Conservation (phyloP, 2,888 invertebrate species). For the Caenorhabditis japonica region DNA sequence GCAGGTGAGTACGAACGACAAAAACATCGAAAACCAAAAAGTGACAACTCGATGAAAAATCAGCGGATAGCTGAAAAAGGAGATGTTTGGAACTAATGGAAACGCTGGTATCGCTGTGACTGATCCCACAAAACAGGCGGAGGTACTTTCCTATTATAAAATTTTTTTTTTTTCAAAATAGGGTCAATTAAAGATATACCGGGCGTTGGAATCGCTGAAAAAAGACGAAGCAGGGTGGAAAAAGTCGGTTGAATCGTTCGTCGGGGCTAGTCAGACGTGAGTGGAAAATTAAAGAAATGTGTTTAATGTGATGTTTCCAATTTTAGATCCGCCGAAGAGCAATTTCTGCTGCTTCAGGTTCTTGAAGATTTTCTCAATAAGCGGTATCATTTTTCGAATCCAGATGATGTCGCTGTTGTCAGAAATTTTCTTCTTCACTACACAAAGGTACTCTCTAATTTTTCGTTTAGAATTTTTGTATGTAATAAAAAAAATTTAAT, state of each 20-base stretch:
- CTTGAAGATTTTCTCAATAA: slow-evolving; percentile 78
- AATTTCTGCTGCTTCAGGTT: slow-evolving; percentile 79
- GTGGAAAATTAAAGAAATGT: not conserved
- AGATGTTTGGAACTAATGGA: slow-evolving; percentile 43
- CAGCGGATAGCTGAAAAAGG: not conserved
- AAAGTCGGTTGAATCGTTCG: slow-evolving; percentile 58
- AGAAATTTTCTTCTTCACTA: slow-evolving; percentile 64
- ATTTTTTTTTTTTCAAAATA: not conserved
- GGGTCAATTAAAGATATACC: slow-evolving; percentile 50
- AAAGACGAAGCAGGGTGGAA: slow-evolving; percentile 64
- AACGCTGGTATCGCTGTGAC: slow-evolving; percentile 41
- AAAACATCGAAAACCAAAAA: not conserved
- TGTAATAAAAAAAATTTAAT: not conserved
- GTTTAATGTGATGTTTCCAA: not conserved
- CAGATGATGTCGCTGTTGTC: slow-evolving; percentile 38
- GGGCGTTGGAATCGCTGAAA: slow-evolving; percentile 62
- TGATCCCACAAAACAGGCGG: slow-evolving; percentile 57
- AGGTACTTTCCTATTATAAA: slow-evolving; percentile 40
- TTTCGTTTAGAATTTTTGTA: too few relatives aligned
- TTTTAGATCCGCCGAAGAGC: slow-evolving; percentile 69
- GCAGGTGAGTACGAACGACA: slow-evolving; percentile 29
- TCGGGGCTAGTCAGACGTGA: slow-evolving; percentile 26
- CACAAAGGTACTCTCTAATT: slow-evolving; percentile 54
- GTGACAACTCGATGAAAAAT: slow-evolving; percentile 18
- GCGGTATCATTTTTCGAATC: slow-evolving; percentile 40